phyloP scores from a whole-genome alignment of 1,140 invertebrate species.

The Leptopilina boulardi region DNA sequence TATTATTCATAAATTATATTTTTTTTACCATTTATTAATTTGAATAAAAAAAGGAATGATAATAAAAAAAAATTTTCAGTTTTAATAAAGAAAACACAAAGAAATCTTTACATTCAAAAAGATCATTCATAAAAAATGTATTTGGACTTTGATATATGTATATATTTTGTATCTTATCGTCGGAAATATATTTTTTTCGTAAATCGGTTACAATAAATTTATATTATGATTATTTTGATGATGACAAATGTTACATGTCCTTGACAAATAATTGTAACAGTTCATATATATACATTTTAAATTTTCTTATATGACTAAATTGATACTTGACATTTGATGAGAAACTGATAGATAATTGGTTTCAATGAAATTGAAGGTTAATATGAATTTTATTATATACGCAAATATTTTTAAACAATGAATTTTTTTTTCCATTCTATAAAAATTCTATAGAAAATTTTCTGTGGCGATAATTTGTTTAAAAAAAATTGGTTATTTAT shows the following conservation, averaged over 20 bases:
- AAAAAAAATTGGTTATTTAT: no score
- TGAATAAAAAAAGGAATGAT: no score
- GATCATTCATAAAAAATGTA: background rate
- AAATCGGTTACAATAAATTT: background rate
- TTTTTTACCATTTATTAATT: no score
- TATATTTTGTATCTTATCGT: background rate
- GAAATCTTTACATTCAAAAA: no score
- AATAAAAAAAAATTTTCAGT: no score
- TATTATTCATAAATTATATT: background rate
- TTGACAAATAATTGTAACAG: background rate
- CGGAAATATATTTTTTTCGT: background rate
- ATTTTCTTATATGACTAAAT: background rate
- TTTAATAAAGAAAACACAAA: no score
- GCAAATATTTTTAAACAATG: no score
- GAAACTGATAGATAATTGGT: background rate
- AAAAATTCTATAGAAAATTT: no score
- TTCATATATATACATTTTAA: background rate
- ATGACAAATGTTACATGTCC: background rate
- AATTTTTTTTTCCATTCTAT: no score
- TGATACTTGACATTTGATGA: slow-evolving; percentile 14
- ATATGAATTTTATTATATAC: no score
- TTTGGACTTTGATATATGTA: background rate
- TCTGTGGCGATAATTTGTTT: no score
- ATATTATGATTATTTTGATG: background rate
- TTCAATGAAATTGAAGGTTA: slow-evolving; percentile 6